These are phyloP conservation scores for Morus bassanus DNA, from an alignment of 2,797 vertebrate genomes.

Conservation along the genomic window DNA sequence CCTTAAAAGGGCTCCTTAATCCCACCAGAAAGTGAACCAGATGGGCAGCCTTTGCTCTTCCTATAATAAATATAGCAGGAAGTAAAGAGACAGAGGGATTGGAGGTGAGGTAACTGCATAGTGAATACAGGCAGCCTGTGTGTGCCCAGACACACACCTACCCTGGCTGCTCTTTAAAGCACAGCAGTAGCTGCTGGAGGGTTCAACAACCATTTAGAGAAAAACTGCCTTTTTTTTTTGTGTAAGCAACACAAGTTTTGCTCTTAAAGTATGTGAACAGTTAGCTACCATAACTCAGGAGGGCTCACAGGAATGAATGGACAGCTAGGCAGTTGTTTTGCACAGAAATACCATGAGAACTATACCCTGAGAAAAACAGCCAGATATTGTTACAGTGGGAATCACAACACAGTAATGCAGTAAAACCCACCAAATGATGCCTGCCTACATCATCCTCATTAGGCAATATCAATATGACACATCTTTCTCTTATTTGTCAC, in stretches of 20 bases:
- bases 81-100: background rate
- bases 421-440: background rate
- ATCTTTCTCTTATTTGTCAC: background rate
- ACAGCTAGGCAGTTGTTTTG: background rate
- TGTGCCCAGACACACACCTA: background rate
- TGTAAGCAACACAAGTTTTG: background rate
- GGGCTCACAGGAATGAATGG: background rate
- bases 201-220: background rate
- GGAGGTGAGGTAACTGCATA: background rate
- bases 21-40: background rate
- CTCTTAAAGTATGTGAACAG: background rate
- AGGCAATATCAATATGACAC: background rate
- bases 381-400: background rate
- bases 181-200: background rate
- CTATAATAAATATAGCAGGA: background rate
- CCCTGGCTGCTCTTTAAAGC: background rate
- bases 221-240: background rate
- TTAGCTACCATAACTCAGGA: background rate
- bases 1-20: background rate
- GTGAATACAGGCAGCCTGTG: background rate
- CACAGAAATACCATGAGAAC: background rate
- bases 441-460: background rate
- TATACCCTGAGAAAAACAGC: background rate
- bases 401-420: background rate
- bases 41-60: background rate